A percentile compares a stretch with the other conserved stretches of the same genome.
Evolutionary conservation across 2,888 invertebrate species (phyloP).

Genomic region (Villa cingulata): DNA sequence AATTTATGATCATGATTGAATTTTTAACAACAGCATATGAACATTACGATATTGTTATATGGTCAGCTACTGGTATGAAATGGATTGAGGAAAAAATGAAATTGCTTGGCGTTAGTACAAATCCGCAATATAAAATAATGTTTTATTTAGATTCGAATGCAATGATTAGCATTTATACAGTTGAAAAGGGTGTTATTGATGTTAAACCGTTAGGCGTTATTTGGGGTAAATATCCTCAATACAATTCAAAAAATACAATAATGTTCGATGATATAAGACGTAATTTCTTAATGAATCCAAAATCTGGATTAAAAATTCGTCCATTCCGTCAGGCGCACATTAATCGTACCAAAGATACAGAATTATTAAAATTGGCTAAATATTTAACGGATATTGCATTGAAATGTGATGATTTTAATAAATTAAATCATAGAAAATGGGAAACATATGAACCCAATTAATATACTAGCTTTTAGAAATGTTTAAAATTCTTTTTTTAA

Average conservation of each 20-base stretch:
- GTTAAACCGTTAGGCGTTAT: slow-evolving; percentile 93
- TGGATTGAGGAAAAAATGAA: slow-evolving; percentile 98
- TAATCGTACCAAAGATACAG: slow-evolving; percentile 70
- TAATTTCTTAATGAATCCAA: slow-evolving; percentile 96
- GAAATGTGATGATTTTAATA: slow-evolving; percentile 66
- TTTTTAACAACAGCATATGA: slow-evolving; percentile 77
- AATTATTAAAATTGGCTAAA: slow-evolving; percentile 63
- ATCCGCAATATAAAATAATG: slow-evolving; percentile 78
- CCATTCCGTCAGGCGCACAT: slow-evolving; percentile 85
- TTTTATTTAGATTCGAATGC: slow-evolving; percentile 85
- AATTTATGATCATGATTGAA: no score
- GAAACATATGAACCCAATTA: slow-evolving; percentile 60
- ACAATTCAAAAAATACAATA: slow-evolving; percentile 80
- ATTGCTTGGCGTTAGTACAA: slow-evolving; percentile 68
- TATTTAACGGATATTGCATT: slow-evolving; percentile 73
- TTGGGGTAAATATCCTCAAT: slow-evolving; percentile 89
- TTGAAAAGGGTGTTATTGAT: slow-evolving; percentile 83
- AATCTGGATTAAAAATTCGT: slow-evolving; percentile 78
- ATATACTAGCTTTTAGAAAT: no score
- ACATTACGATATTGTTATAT: slow-evolving; percentile 92
- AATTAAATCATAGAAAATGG: slow-evolving; percentile 84
- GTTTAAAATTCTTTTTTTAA: no score
- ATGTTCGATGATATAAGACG: slow-evolving; percentile 95
- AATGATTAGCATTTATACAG: slow-evolving; percentile 88
- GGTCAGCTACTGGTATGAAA: slow-evolving; percentile 97